These are phyloP conservation scores for Paramuricea clavata DNA, from an alignment of 92 coral and sea anemone genomes.

Conservation along the genomic window DNA sequence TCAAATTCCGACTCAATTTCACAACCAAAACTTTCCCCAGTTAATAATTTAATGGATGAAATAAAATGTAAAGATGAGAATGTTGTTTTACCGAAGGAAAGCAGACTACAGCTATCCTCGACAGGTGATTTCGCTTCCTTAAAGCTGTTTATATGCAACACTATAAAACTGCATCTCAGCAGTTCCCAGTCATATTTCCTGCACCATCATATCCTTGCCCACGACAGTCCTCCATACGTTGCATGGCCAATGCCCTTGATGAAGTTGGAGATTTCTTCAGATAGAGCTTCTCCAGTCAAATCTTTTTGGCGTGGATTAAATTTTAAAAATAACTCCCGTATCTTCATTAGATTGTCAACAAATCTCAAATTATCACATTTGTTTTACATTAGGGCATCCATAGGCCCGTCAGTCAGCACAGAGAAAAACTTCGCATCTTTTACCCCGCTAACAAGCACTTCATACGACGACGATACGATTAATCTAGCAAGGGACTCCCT, in stretches of 20 bases:
- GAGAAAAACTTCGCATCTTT: constrained; percentile 41
- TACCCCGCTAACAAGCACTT: constrained; percentile 34
- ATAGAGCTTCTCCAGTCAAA: not conserved
- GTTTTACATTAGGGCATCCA: constrained; percentile 44
- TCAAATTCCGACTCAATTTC: no score
- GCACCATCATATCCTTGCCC: constrained; percentile 59
- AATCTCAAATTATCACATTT: constrained; percentile 47
- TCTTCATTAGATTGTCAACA: constrained; percentile 21
- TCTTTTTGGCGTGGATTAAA: constrained; percentile 20
- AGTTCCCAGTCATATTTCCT: constrained; percentile 53
- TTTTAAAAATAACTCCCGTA: constrained; percentile 32
- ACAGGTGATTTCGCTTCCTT: no score
- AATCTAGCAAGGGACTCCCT: no score
- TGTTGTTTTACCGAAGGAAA: no score
- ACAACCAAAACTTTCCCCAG: no score
- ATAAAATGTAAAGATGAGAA: no score
- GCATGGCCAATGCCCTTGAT: constrained; percentile 9
- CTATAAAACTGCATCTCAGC: constrained; percentile 20
- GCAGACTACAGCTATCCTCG: no score
- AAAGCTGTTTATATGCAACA: constrained; percentile 44
- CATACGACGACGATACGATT: no score
- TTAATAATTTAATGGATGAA: no score
- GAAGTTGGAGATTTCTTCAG: constrained; percentile 17
- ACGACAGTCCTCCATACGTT: constrained; percentile 35
- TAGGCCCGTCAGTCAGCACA: no score